A percentile compares a stretch with the other conserved stretches of the same genome.
Conservation (phyloP, 2,888 invertebrate species). For the Pecten maximus region DNA sequence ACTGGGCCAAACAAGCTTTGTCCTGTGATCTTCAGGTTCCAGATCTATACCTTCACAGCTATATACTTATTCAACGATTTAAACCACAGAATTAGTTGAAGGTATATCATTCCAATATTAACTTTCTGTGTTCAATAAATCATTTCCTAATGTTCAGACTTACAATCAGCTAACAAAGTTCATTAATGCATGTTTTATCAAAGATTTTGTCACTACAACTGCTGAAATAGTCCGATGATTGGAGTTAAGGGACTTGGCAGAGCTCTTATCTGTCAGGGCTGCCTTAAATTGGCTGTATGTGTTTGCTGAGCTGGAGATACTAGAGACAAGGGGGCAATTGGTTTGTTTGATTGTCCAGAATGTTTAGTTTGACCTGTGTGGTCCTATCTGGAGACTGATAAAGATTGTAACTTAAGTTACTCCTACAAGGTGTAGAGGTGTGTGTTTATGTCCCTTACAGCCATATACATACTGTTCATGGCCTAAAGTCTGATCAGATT, state of each 20-base stretch:
- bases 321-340: neutral
- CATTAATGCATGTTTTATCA: slow-evolving; percentile 5
- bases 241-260: slow-evolving; percentile 21
- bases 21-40: too few relatives aligned
- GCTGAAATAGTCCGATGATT: neutral
- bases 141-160: slow-evolving; percentile 7
- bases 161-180: slow-evolving; percentile 8
- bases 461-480: neutral
- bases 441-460: neutral
- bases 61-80: too few relatives aligned
- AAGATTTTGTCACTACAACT: neutral
- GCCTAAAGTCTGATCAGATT: neutral
- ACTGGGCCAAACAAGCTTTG: too few relatives aligned
- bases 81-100: neutral
- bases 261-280: neutral
- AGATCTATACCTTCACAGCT: too few relatives aligned
- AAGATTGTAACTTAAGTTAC: neutral
- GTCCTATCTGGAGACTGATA: slow-evolving; percentile 18
- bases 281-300: slow-evolving; percentile 31
- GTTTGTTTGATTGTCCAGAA: neutral
- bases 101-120: neutral
- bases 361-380: slow-evolving; percentile 23
- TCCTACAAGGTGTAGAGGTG: neutral
- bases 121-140: slow-evolving; percentile 27
- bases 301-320: neutral